Base-by-base conservation (phyloP, 2,888 invertebrate species). In the Drosophila yooni region DNA sequence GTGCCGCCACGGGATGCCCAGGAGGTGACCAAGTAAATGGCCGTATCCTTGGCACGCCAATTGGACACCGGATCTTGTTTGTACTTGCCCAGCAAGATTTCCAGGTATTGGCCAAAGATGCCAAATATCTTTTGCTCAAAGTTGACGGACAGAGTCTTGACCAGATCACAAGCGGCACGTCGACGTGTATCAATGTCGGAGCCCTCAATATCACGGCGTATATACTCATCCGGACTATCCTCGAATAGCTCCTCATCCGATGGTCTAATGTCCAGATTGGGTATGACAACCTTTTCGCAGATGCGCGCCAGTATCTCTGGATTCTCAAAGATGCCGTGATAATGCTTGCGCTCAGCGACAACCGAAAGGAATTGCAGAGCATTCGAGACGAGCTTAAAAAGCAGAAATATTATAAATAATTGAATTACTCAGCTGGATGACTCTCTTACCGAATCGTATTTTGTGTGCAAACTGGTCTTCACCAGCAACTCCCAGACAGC, bases 201-300 rank as follows among this genome's bases (percentile, higher is more conserved):
- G 8, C 99, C 99, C 94, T 99, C 99, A 76, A 99, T 98, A 93
- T 99, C 99, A 36, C 98, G 94, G 5, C 98, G 94, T 74, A 98
- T 98, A 91, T 98, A 99, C 93, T 99, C 99, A 91, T 99, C 99
- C 0, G 99, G 98, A 92, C 99, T 99, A 92, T 99, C 99, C 93
- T 99, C 98, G 93, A 99, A 99, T 52, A 99, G 93, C 92, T 99
- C 99, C 93, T 98, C 97, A 93, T 99, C 99, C 0, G 98, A 97
- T 61, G 96, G 96, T 94, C 99, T 95, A 83, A 99, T 98, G 93
- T 98, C 97, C 95, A 99, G 97, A 92, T 99, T 99, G 0, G 99
- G 99, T 88, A 99, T 98, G 87, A 99, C 97, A n/a, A 99, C 98
- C 93, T 98, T 98, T 92, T 99, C 98, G 93, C 99, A 99, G 78